Evolutionary conservation across 1,140 invertebrate genomes (phyloP).

Genomic region (Lasaia peninsularis): DNA sequence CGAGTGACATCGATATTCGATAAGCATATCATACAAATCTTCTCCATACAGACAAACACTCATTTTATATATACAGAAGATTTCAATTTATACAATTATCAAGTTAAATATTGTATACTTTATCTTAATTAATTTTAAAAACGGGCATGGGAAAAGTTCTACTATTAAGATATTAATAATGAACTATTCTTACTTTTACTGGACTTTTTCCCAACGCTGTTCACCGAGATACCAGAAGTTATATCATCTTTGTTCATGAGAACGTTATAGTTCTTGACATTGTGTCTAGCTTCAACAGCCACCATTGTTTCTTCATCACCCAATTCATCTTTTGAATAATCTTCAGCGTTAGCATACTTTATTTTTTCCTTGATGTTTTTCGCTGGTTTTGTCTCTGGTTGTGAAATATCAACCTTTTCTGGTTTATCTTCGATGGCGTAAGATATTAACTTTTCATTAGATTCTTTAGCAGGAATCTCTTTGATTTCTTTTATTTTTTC

Average conservation of each 20-base stretch:
- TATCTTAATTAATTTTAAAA: too few species aligned
- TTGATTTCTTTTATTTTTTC: slow-evolving; percentile 42
- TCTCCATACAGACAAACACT: too few species aligned
- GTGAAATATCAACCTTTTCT: slow-evolving; percentile 57
- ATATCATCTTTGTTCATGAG: slow-evolving; percentile 61
- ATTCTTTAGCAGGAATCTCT: slow-evolving; percentile 44
- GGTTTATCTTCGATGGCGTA: slow-evolving; percentile 73
- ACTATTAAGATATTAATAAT: background rate
- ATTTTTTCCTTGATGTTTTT: slow-evolving; percentile 76
- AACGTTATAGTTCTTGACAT: slow-evolving; percentile 55
- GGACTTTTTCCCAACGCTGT: slow-evolving; percentile 67
- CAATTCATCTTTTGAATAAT: slow-evolving; percentile 66
- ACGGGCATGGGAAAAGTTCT: background rate
- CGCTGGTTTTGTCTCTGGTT: slow-evolving; percentile 62
- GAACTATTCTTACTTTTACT: slow-evolving; percentile 48
- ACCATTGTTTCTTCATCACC: slow-evolving; percentile 79
- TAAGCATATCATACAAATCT: too few species aligned
- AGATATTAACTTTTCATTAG: slow-evolving; percentile 65
- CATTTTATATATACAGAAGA: too few species aligned
- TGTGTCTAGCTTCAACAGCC: slow-evolving; percentile 78
- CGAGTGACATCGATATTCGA: too few species aligned
- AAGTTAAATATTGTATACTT: too few species aligned
- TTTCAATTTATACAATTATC: too few species aligned
- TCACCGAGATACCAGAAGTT: slow-evolving; percentile 71
- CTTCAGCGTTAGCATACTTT: slow-evolving; percentile 61